Evolutionary conservation across 64 coral and sea anemone species (phyloP).

Genomic region (Actinia equina): DNA sequence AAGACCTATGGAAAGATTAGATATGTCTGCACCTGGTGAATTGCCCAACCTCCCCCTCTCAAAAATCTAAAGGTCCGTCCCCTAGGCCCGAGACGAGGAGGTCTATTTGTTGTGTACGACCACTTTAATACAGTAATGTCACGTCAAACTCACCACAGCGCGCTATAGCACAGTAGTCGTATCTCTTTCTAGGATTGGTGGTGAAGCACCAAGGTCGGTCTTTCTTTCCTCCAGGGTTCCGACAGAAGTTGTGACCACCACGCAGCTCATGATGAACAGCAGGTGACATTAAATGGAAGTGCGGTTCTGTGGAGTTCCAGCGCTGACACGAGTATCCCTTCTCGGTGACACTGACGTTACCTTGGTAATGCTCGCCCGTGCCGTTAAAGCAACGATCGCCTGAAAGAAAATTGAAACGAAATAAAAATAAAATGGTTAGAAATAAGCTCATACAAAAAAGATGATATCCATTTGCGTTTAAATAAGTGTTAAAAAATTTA

Average conservation of each 20-base stretch:
- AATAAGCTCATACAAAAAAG: too few species aligned
- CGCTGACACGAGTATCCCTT: slow-evolving; percentile 69
- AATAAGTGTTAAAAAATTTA: neutral
- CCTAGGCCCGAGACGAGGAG: too few species aligned
- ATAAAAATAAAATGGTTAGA: neutral
- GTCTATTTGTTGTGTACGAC: too few species aligned
- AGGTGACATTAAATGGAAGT: slow-evolving; percentile 63
- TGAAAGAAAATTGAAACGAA: neutral
- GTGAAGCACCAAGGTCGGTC: slow-evolving; percentile 89
- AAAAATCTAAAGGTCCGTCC: too few species aligned
- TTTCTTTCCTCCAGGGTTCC: slow-evolving; percentile 92
- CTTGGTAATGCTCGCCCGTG: slow-evolving; percentile 63
- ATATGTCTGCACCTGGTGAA: too few species aligned
- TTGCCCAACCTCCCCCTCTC: too few species aligned
- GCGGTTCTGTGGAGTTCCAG: slow-evolving; percentile 74
- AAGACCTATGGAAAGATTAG: too few species aligned
- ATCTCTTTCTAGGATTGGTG: slow-evolving; percentile 41
- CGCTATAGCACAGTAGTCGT: slow-evolving; percentile 79
- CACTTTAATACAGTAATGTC: too few species aligned
- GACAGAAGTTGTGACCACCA: slow-evolving; percentile 86
- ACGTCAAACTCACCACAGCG: slow-evolving; percentile 66
- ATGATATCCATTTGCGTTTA: neutral
- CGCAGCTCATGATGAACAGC: slow-evolving; percentile 56
- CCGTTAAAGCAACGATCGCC: slow-evolving; percentile 64
- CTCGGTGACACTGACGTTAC: slow-evolving; percentile 75